Evolutionary conservation across 2,797 vertebrate species (phyloP).

Genomic region (Brachyrhaphis roseni): DNA sequence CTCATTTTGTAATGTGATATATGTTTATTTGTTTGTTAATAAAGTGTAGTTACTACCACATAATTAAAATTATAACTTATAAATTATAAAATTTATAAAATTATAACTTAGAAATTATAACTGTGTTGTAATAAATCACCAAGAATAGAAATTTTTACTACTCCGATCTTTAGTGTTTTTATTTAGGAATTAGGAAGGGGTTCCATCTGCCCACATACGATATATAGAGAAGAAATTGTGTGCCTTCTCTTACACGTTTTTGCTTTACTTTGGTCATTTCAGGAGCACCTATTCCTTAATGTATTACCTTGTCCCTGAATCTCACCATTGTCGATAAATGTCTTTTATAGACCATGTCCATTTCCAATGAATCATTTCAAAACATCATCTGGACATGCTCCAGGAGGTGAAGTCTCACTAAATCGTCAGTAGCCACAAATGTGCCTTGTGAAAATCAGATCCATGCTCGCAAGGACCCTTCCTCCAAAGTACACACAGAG

Average conservation of each 20-base stretch:
- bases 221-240: constrained; percentile 1
- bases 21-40: not conserved
- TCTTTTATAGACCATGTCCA: not conserved
- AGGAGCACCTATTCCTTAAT: not conserved
- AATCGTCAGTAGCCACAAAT: not conserved
- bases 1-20: not conserved
- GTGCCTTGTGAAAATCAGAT: not conserved
- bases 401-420: not conserved
- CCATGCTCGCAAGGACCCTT: not conserved
- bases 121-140: not conserved
- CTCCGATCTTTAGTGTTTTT: not conserved
- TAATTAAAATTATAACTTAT: too few species aligned
- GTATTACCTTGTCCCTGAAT: not conserved
- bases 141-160: not conserved
- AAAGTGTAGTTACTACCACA: not conserved
- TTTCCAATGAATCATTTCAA: not conserved
- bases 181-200: not conserved
- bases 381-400: not conserved
- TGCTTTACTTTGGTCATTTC: not conserved
- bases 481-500: not conserved
- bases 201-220: constrained; percentile 18
- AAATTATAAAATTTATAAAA: too few species aligned
- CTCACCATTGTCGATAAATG: not conserved
- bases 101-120: too few species aligned
- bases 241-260: not conserved